A percentile compares a stretch with the other conserved stretches of the same genome.
These are phyloP conservation scores for Pseudeuparius sepicola DNA, from an alignment of 2,888 invertebrate genomes.

Conservation along the genomic window DNA sequence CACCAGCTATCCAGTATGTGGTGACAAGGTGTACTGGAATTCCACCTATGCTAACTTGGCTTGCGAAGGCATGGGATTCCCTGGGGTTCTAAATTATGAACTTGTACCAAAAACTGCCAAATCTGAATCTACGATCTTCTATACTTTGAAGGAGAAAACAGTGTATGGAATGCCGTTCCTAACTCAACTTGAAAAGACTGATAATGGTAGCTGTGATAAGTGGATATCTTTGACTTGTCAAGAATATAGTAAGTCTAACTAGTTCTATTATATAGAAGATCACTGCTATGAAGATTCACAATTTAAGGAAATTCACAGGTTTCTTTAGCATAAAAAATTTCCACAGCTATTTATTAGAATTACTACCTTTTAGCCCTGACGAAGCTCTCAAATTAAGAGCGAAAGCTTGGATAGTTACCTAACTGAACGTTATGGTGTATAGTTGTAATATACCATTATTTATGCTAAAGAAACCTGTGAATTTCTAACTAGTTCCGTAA, in stretches of 20 bases:
- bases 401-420: too few relatives aligned
- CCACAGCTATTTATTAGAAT: too few relatives aligned
- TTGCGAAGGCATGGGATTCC: slow-evolving; percentile 46
- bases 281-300: too few relatives aligned
- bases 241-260: slow-evolving; percentile 44
- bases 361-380: too few relatives aligned
- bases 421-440: too few relatives aligned
- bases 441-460: too few relatives aligned
- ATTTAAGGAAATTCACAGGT: too few relatives aligned
- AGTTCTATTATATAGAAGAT: too few relatives aligned
- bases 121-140: slow-evolving; percentile 22
- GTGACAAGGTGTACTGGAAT: slow-evolving; percentile 46
- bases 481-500: too few relatives aligned
- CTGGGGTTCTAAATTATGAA: slow-evolving; percentile 36
- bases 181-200: slow-evolving; percentile 39
- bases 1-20: slow-evolving; percentile 42
- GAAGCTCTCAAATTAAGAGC: too few relatives aligned
- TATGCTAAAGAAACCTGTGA: too few relatives aligned
- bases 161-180: slow-evolving; percentile 29
- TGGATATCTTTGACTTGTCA: slow-evolving; percentile 47
- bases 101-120: slow-evolving; percentile 26
- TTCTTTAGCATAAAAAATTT: too few relatives aligned
- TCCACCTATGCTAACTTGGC: slow-evolving; percentile 43
- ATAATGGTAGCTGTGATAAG: slow-evolving; percentile 36
- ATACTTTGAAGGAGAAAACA: slow-evolving; percentile 25